These are phyloP conservation scores for Anabacerthia variegaticeps DNA, from an alignment of 2,797 vertebrate species.

Conservation along the genomic window DNA sequence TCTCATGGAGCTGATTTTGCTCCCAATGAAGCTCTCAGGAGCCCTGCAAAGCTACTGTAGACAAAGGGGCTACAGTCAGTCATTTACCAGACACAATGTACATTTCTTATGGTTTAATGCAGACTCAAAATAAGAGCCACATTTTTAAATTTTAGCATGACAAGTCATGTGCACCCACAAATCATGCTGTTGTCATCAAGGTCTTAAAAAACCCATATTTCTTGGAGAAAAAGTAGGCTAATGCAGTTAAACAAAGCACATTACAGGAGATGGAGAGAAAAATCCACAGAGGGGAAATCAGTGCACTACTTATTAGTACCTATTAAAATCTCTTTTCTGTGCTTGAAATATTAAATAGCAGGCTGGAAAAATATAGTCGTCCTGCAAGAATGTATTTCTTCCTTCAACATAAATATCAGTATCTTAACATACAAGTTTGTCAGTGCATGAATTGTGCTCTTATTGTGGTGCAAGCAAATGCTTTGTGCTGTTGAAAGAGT, in stretches of 20 bases:
- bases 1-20: neutral
- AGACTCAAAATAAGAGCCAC: neutral
- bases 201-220: neutral
- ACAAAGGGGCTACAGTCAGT: neutral
- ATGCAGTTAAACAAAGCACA: neutral
- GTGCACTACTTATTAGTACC: neutral
- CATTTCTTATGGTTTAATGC: neutral
- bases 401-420: neutral
- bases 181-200: neutral
- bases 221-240: neutral
- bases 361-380: neutral
- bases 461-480: constrained; percentile 35
- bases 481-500: constrained; percentile 36
- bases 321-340: neutral
- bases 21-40: neutral
- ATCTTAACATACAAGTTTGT: constrained; percentile 21
- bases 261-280: neutral
- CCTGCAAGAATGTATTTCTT: neutral
- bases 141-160: constrained; percentile 2
- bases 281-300: neutral
- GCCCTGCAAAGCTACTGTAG: neutral
- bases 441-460: neutral
- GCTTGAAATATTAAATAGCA: neutral
- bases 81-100: neutral
- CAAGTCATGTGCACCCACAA: neutral